These are phyloP conservation scores for Jacana jacana DNA, from an alignment of 2,113 vertebrate genomes.

Conservation along the genomic window DNA sequence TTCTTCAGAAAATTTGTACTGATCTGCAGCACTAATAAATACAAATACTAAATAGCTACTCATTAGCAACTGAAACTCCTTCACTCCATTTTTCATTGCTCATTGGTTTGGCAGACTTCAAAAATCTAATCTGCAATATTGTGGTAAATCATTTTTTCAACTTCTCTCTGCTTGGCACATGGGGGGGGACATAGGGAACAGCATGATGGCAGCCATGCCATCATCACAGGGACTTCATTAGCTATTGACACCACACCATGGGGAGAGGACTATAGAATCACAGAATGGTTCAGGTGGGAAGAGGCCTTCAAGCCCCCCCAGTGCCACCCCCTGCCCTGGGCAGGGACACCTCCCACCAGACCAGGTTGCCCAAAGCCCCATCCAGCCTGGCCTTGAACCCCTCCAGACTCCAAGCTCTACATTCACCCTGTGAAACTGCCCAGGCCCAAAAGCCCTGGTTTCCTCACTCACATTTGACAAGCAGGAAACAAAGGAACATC, in stretches of 20 bases:
- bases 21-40: background rate
- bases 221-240: no score
- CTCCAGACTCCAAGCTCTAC: background rate
- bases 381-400: background rate
- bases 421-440: background rate
- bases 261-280: no score
- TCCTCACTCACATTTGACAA: background rate
- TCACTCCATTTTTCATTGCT: background rate
- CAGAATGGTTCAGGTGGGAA: background rate
- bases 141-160: background rate
- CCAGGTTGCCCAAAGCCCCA: background rate
- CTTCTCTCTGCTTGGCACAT: background rate
- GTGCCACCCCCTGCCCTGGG: background rate
- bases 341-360: background rate
- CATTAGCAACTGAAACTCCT: background rate
- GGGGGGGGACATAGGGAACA: no score
- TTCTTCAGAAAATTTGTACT: background rate
- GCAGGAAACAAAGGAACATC: background rate
- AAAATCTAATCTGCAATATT: background rate
- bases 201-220: background rate
- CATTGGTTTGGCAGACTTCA: background rate
- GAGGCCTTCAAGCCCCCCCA: background rate
- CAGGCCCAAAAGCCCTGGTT: background rate
- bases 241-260: no score
- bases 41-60: background rate